phyloP scores from a whole-genome alignment of 2,888 invertebrate species.

The Conops quadrifasciatus region DNA sequence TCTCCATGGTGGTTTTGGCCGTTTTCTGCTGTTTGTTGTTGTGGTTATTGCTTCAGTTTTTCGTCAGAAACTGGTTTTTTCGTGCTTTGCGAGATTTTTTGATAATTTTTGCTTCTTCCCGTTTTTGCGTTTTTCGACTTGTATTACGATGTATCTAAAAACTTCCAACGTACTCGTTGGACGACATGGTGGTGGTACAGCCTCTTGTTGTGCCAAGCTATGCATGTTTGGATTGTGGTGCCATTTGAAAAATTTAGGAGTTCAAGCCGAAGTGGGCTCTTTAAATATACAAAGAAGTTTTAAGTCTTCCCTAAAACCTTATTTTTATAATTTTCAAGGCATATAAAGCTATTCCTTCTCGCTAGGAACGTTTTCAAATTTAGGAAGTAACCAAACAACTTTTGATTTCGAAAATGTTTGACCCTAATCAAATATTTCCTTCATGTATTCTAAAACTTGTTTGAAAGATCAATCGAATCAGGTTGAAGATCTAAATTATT shows the following conservation, averaged over 20 bases:
- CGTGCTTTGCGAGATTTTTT: slow-evolving; percentile 45
- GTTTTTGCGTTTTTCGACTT: background rate
- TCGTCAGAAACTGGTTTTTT: slow-evolving; percentile 61
- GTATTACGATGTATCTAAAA: no score
- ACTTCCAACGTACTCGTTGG: slow-evolving; percentile 26
- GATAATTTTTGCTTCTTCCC: slow-evolving; percentile 25
- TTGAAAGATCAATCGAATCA: no score
- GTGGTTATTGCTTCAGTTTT: slow-evolving; percentile 41
- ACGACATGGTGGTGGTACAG: slow-evolving; percentile 37
- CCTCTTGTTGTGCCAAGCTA: slow-evolving; percentile 23
- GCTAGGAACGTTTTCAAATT: no score
- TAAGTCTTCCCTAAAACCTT: no score
- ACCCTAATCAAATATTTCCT: no score
- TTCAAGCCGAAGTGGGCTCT: background rate
- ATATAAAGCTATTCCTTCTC: no score
- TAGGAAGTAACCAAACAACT: no score
- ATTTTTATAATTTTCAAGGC: background rate
- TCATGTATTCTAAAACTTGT: no score
- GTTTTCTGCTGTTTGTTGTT: background rate
- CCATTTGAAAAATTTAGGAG: slow-evolving; percentile 42
- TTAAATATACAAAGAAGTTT: no score
- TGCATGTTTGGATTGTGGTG: slow-evolving; percentile 24
- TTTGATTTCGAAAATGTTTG: no score
- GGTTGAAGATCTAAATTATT: no score
- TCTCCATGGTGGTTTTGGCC: slow-evolving; percentile 1